Base-by-base conservation (phyloP, 2,888 invertebrate genomes). In the Flexamia atlantica region DNA sequence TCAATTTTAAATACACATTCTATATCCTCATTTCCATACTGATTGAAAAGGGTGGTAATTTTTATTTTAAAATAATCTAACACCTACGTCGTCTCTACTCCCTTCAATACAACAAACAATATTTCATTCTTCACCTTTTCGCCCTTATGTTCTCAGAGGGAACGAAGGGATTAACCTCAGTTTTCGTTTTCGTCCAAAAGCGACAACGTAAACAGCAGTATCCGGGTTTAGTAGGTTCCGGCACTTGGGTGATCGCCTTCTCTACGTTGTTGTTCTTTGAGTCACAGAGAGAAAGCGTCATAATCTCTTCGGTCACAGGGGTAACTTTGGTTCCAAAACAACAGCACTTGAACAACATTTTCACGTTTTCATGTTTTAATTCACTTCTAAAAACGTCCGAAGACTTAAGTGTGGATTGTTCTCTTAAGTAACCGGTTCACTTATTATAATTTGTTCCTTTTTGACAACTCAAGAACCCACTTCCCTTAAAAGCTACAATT, bases 271-370 rank as follows among this genome's bases (percentile, higher is more conserved):
- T 79, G 57, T 79, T 79, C 25, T 57, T 79, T 0, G 79, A 79
- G 25, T 79, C 79, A 36, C 79, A 40, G 12, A 76, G 32, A 0
- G 79, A 79, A 57, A 79, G 23, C 0, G 79, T 57, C 79, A 79
- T 79, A 1, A 79, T 28, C 5, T 79, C 79, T 0, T 79, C 57
- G 4, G 4, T 9, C 20, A 50, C 72, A 36, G 85, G 85, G 40
- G 84, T 70, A 17, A 85, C 85, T 70, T 83, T 80, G 17, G 82
- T 79, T 36, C 82, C 83, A 28, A 83, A 82, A 68, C 60, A 84
- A 70, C 85, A 85, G 79, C 83, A 85, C 57, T 85, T 85, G 79
- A 84, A 82, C 68, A 83, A 79, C 85, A 85, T 85, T 60, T 68
- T 81, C 40, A 72, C 23, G 1, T 42, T 36, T 72, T 10, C 3